Base-by-base conservation (phyloP, 2,113 vertebrate species). In the Bos indicus region DNA sequence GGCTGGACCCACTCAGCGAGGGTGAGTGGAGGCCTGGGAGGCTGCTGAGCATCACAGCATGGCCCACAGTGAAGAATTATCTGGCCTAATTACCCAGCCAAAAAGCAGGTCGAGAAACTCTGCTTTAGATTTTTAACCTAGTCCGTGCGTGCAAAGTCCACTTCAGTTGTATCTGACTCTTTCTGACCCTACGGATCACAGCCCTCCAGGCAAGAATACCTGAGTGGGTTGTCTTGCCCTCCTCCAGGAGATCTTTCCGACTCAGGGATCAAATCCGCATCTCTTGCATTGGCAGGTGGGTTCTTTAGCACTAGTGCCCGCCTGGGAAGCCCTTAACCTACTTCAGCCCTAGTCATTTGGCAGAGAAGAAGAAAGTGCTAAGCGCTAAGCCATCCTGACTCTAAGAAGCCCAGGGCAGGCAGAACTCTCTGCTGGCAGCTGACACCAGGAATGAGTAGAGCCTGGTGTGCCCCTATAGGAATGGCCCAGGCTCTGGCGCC, bases 111-210 rank as follows among this genome's bases (percentile, higher is more conserved):
- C 16, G n/a, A 85, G 84, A 52, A 16, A 12, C 23, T n/a, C 48
- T 17, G n/a, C 51, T 92, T 84, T 85, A 6, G 40, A 48, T 74
- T 28, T 36, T 48, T 74, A 85, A 57, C 21, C 28, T 57, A 46
- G 62, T 4, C 60, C 19, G 0, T 71, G 67, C 9, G 0, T 40
- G 10, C n/a, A 11, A 40, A 23, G n/a, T 40, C 19, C 67, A 71
- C 5, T 71, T 40, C 67, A 12, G 67, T 40, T 19, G 0, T 12
- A 19, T 23, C 67, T 0, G 10, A 40, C n/a, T 71, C 67, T 71
- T 71, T 40, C 67, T 23, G 67, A 71, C 67, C 67, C n/a, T 71
- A 5, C 11, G 67, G n/a, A 40, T 71, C 67, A 36, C n/a, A 71
- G n/a, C 5, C 67, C 67, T 71, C 64, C 64, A 71, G n/a, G 64